These are phyloP conservation scores for Sarcophaga peregrina DNA, from an alignment of 1,140 invertebrate species.

Conservation along the genomic window DNA sequence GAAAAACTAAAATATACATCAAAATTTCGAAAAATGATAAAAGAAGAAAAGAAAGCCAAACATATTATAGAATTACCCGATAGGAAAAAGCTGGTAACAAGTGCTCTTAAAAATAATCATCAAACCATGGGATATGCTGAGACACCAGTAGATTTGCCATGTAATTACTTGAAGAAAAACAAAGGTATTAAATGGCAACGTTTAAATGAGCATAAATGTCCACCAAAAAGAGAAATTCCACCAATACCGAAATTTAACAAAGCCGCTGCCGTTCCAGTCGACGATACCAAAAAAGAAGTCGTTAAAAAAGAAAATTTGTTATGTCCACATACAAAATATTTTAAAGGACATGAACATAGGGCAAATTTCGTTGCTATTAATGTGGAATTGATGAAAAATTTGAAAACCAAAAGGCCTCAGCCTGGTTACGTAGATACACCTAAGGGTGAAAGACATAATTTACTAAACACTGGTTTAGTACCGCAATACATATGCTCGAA, in stretches of 20 bases:
- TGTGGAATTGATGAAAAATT: constrained; percentile 69
- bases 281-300: constrained; percentile 31
- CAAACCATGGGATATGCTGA: constrained; percentile 73
- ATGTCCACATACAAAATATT: constrained; percentile 26
- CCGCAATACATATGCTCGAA: constrained; percentile 67
- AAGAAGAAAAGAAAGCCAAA: constrained; percentile 51
- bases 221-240: constrained; percentile 64
- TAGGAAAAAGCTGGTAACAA: constrained; percentile 54
- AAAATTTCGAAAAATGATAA: constrained; percentile 44
- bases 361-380: constrained; percentile 71
- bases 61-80: constrained; percentile 50
- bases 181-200: constrained; percentile 69
- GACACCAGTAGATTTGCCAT: constrained; percentile 69
- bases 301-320: background rate
- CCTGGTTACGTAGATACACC: constrained; percentile 66
- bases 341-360: constrained; percentile 12
- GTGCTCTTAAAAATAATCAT: constrained; percentile 62
- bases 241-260: constrained; percentile 65
- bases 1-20: background rate
- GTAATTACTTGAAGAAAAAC: constrained; percentile 71
- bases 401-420: constrained; percentile 67
- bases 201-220: constrained; percentile 68
- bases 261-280: constrained; percentile 51
- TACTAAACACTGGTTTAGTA: constrained; percentile 66
- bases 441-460: constrained; percentile 64